Conservation (phyloP, 2,888 invertebrate genomes). For the Acanthoscelides obtectus region DNA sequence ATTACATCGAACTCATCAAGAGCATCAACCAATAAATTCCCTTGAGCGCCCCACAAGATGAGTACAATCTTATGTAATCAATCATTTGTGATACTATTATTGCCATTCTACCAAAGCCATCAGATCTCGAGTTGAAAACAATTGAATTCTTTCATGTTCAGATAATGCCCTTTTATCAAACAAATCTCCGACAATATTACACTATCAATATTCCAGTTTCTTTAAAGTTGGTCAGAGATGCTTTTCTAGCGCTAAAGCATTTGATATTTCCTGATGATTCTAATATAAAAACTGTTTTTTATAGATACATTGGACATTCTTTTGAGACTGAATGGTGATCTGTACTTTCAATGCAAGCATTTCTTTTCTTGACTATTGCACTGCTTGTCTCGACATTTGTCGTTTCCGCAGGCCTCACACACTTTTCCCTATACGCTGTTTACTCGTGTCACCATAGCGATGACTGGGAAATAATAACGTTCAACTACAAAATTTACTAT, state of each 20-base stretch:
- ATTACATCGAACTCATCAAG: background rate
- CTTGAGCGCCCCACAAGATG: background rate
- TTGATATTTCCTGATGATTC: background rate
- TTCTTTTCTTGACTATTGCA: background rate
- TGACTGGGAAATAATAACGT: background rate
- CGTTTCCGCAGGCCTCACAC: background rate
- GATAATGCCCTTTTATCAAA: background rate
- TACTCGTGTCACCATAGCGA: slow-evolving; percentile 3
- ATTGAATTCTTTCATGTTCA: background rate
- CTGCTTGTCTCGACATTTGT: background rate
- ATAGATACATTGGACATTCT: slow-evolving; percentile 3
- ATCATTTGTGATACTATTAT: background rate
- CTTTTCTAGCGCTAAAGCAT: background rate
- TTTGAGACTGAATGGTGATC: slow-evolving; percentile 2
- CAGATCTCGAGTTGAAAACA: background rate
- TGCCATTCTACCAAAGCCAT: background rate
- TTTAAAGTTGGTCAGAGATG: background rate
- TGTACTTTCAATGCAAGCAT: background rate
- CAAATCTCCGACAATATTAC: background rate
- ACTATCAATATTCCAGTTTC: background rate
- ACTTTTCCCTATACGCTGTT: slow-evolving; percentile 1
- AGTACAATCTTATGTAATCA: too few relatives aligned
- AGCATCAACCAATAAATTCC: background rate
- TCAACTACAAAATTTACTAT: background rate
- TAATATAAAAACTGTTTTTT: slow-evolving; percentile 3